These are phyloP conservation scores for Pollimyrus isidori DNA, from an alignment of 2,113 vertebrate species.

Conservation along the genomic window DNA sequence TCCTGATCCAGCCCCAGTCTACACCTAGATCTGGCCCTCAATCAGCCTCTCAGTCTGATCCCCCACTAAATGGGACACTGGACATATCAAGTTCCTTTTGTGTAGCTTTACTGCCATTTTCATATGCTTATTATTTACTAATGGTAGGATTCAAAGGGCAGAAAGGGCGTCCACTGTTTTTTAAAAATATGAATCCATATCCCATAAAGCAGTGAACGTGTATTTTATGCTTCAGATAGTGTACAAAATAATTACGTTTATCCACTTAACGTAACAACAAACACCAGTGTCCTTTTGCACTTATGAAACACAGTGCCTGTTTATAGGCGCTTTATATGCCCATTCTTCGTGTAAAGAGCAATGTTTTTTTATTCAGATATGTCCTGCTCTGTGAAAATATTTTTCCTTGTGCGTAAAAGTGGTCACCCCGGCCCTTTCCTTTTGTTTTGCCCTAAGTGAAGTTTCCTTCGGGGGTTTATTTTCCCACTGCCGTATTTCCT, in stretches of 20 bases:
- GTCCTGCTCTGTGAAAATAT: conserved; percentile 19
- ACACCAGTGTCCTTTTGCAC: not conserved
- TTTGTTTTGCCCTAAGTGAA: conserved; percentile 32
- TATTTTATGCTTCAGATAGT: not conserved
- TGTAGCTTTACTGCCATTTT: not conserved
- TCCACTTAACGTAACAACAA: not conserved
- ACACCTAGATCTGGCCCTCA: not conserved
- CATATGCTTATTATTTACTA: not conserved
- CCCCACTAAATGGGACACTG: not conserved
- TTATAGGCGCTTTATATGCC: not conserved
- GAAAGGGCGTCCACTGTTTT: not conserved
- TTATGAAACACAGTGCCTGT: not conserved
- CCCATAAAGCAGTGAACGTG: not conserved
- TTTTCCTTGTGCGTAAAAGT: conserved; percentile 13
- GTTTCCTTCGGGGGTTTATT: conserved; percentile 28
- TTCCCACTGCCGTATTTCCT: conserved; percentile 32
- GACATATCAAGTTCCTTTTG: not conserved
- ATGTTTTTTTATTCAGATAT: not conserved
- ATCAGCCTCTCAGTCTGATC: not conserved
- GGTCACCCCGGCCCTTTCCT: conserved; percentile 25
- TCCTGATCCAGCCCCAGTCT: not conserved
- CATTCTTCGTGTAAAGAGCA: not conserved
- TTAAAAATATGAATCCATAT: not conserved
- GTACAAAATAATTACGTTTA: not conserved
- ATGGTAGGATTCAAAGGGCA: not conserved